These are phyloP conservation scores for Henicopernis longicauda DNA, from an alignment of 2,113 vertebrate species.

Conservation along the genomic window DNA sequence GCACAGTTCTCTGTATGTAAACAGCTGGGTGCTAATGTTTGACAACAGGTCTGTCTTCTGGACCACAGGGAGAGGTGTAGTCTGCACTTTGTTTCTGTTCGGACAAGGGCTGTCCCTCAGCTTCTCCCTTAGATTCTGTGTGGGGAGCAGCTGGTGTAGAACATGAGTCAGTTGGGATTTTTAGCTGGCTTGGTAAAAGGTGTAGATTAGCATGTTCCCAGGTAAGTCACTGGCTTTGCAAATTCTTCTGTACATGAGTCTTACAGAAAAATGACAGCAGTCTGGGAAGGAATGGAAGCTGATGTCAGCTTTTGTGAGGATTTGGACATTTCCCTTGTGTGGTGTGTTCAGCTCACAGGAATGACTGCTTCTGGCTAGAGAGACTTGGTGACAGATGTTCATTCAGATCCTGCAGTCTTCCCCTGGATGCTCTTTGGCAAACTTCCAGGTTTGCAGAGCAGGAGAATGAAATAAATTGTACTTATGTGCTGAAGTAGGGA, in stretches of 20 bases:
- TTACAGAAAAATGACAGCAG: not conserved
- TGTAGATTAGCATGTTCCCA: not conserved
- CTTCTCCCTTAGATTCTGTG: not conserved
- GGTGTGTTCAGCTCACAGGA: not conserved
- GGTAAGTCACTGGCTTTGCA: not conserved
- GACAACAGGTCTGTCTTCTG: not conserved
- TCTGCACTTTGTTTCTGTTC: not conserved
- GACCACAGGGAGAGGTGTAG: not conserved
- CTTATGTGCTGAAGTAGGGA: not conserved
- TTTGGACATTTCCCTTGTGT: not conserved
- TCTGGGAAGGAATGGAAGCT: not conserved
- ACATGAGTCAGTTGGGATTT: not conserved
- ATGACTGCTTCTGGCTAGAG: not conserved
- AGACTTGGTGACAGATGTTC: not conserved
- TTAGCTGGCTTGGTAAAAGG: not conserved
- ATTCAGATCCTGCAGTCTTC: not conserved
- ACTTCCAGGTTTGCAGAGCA: not conserved
- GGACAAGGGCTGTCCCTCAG: not conserved
- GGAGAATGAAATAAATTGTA: not conserved
- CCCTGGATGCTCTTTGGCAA: not conserved
- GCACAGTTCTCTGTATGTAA: rapidly evolving
- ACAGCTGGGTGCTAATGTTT: not conserved
- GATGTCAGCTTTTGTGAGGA: not conserved
- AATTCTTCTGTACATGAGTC: not conserved
- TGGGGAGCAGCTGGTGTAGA: not conserved